Evolutionary conservation across 2,888 invertebrate species (phyloP), one percentile per base, ranked within the genome.

Genomic region (Drosophila niveifrons): DNA sequence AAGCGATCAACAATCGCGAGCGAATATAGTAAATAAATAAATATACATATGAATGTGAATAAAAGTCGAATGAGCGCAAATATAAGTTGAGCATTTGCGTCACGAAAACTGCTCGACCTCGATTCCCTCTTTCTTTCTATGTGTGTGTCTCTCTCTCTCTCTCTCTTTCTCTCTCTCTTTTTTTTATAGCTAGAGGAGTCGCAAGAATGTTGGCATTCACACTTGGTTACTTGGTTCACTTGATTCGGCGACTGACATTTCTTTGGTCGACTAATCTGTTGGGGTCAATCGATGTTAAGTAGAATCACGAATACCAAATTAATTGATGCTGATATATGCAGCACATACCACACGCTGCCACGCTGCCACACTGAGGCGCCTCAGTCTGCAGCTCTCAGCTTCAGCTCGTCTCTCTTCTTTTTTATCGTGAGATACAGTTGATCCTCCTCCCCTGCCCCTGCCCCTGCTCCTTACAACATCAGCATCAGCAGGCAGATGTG

Each of bases 251-350:
- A 51, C 18, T 63, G 71, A 75, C 72, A 71, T 67, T 74, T 77
- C 80, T 69, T 79, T 58, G 62, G 71, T 78, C 76, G 85, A 91
- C 91, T 92, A 92, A 92, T 92, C 92, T 92, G 92, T 89, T 88
- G 87, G 84, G 93, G 93, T 93, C 93, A 93, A 93, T 92, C 93
- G 92, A 93, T 92, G 93, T 93, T 93, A 93, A 93, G 92, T 93
- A 92, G 92, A 93, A 93, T 92, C 93, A 93, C 93, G 93, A 92
- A 93, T 92, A 92, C 91, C 91, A 91, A 92, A 90, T 90, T 91
- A 92, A 91, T 91, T 92, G 92, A 89, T 90, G 91, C 82, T 90
- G 90, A 90, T 91, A 91, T 88, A 84, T 78, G 79, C 84, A 78
- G 36, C 53, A 59, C 18, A 41, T 58, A 52, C 41, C 17, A 13